Percentiles rank a stretch among this genome's conserved stretches.
phyloP scores from a whole-genome alignment of 2,113 vertebrate genomes.

The Mungos mungo region DNA sequence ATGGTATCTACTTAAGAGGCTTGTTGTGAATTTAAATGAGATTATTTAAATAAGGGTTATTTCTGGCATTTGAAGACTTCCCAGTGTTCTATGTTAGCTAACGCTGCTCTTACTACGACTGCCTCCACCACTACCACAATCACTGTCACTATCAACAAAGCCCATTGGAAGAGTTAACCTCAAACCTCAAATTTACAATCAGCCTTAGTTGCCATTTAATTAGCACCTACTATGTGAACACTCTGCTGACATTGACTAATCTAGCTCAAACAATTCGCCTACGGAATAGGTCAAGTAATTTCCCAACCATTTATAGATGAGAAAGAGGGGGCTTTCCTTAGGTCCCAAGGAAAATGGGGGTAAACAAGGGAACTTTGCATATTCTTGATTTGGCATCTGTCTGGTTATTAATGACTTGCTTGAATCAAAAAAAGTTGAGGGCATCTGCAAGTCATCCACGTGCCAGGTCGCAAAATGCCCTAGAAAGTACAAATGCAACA shows the following conservation, averaged over 20 bases:
- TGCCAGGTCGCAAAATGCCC: not conserved
- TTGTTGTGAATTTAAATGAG: conserved; percentile 59
- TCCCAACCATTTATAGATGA: not conserved
- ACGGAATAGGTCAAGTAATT: not conserved
- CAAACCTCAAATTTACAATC: not conserved
- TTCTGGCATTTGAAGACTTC: conserved; percentile 13
- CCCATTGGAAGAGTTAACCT: not conserved
- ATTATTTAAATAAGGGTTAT: conserved; percentile 47
- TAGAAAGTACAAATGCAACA: not conserved
- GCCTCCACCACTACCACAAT: not conserved
- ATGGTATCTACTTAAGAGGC: conserved; percentile 36
- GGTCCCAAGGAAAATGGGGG: not conserved
- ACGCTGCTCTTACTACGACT: not conserved
- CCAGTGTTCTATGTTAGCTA: not conserved
- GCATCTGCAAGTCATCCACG: not conserved
- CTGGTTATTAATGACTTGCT: not conserved
- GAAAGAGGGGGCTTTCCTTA: not conserved
- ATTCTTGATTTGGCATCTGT: not conserved
- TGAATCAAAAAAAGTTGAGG: not conserved
- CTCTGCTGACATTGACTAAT: not conserved
- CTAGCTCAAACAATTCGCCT: not conserved
- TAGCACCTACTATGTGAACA: not conserved
- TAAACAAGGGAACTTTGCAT: not conserved
- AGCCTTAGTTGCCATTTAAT: not conserved
- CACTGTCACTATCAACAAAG: not conserved